Evolutionary conservation across 2,113 vertebrate genomes (phyloP), one percentile per base, ranked within the genome.

Genomic region (Engystomops pustulosus): DNA sequence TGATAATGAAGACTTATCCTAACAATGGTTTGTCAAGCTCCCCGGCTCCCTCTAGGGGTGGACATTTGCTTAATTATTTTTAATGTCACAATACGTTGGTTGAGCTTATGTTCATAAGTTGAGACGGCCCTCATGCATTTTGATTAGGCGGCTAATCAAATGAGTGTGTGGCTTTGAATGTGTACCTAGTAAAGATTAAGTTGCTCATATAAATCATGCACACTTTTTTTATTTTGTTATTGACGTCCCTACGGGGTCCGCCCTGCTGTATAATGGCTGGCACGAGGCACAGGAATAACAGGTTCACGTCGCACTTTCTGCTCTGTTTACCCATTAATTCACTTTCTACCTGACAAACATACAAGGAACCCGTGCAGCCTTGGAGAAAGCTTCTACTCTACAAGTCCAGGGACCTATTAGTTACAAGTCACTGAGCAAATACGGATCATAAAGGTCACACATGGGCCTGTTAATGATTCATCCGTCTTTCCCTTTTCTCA

Each of bases 401-500:
- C 17, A 38, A 60, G 36, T 83, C 32, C 79, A 86, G 51, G 75
- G 85, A 88, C 72, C 80, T 36, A 34, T 90, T 89, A 86, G 83
- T 74, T 87, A 82, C 85, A 85, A 76, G 72, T 89, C 83, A 34
- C 72, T 87, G 74, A 89, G 84, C 88, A 89, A 85, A 87, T 9
- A 90, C 77, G 86, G 65, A 81, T 74, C 55, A 36, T 79, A 87
- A 90, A 84, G 85, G 88, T 87, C 49, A 4, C 38, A 83, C 87
- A 47, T 86, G 79, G 53, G 67, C 6, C 0, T 0, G 91, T 94
- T 95, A 95, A 94, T 94, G 71, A 92, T 94, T 90, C 86, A 94
- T 93, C 89, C 14, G 18, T 86, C 68, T 70, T 78, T 86, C 76
- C 85, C 74, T 71, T 83, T 88, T 87, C 88, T 86, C 62, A 38